Evolutionary conservation across 2,113 vertebrate species (phyloP).

Genomic region (Apeltes quadracus): DNA sequence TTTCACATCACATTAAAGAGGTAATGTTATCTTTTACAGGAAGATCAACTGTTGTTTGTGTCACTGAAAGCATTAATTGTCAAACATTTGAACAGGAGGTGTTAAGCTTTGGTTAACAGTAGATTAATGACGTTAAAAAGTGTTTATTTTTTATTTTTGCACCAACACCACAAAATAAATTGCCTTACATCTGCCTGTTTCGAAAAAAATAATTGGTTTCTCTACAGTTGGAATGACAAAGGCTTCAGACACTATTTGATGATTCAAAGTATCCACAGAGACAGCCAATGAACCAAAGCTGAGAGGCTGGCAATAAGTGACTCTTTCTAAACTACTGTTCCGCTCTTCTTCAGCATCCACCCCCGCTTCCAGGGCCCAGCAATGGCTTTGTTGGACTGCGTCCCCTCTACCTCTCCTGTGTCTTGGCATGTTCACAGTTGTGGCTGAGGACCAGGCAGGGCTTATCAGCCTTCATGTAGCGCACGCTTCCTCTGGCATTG

Average conservation of each 20-base stretch:
- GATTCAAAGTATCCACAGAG: neutral
- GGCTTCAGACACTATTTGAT: neutral
- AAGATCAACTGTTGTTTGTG: neutral
- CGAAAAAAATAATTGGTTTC: neutral
- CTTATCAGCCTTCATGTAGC: slow-evolving; percentile 61
- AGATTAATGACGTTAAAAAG: neutral
- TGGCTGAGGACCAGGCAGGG: slow-evolving; percentile 44
- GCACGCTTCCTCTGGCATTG: slow-evolving; percentile 45
- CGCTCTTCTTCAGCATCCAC: slow-evolving; percentile 29
- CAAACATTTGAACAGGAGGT: neutral
- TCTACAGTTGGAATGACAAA: slow-evolving; percentile 1
- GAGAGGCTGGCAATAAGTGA: neutral
- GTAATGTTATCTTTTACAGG: slow-evolving; percentile 3
- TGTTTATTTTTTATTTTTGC: no score
- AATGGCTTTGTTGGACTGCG: slow-evolving; percentile 34
- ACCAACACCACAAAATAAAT: neutral
- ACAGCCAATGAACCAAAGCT: neutral
- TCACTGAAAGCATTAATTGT: neutral
- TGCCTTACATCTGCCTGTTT: neutral
- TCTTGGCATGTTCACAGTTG: slow-evolving; percentile 57
- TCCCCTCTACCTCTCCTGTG: slow-evolving; percentile 37
- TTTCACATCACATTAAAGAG: slow-evolving; percentile 19
- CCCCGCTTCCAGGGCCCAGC: slow-evolving; percentile 21
- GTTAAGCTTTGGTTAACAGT: neutral
- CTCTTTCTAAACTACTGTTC: slow-evolving; percentile 28